Conservation (phyloP, 2,888 invertebrate species). For the Chrysomela aeneicollis region DNA sequence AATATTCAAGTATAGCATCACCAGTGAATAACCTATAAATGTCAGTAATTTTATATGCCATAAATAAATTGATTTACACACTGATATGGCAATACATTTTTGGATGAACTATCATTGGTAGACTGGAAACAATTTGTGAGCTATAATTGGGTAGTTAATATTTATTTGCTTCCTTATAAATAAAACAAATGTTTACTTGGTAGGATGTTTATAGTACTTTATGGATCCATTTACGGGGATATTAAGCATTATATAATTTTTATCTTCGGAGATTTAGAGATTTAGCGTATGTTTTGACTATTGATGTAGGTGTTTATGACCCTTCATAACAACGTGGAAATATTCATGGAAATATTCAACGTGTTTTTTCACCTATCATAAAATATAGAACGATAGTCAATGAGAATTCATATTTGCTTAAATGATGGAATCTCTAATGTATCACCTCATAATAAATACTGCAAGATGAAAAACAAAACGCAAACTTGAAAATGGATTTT, state of each 20-base stretch:
- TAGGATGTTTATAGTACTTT: not conserved
- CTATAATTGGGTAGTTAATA: not conserved
- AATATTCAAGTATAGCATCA: not conserved
- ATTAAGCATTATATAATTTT: not conserved
- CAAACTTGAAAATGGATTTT: no score
- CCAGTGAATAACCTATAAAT: conserved; percentile 1
- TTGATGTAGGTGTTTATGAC: no score
- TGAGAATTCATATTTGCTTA: no score
- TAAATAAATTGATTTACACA: not conserved
- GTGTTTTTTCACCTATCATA: no score
- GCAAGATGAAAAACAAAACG: no score
- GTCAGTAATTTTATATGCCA: not conserved
- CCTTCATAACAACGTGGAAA: no score
- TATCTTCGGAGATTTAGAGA: not conserved
- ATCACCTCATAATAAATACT: no score
- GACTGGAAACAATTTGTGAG: not conserved
- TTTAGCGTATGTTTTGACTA: not conserved
- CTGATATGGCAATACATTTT: not conserved
- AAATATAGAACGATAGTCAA: no score
- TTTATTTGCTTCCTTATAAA: not conserved
- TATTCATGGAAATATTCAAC: no score
- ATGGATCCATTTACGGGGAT: not conserved
- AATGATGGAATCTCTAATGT: no score
- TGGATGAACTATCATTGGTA: not conserved
- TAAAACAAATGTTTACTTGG: not conserved